These are phyloP conservation scores for Sturnira hondurensis DNA, from an alignment of 2,113 vertebrate genomes.

Conservation along the genomic window DNA sequence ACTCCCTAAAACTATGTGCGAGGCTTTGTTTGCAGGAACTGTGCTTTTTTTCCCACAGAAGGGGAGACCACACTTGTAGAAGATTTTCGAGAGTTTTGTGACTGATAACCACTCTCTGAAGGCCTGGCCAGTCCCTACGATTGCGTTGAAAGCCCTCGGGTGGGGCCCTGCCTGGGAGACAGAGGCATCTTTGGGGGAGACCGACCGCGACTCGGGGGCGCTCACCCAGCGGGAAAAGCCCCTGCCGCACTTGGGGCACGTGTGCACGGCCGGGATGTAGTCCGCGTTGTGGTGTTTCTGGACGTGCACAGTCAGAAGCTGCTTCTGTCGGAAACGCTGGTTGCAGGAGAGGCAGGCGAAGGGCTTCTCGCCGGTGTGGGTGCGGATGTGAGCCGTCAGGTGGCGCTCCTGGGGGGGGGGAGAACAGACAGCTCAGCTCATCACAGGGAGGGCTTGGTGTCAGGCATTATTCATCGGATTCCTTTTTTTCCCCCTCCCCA, in stretches of 20 bases:
- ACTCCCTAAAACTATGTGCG: neutral
- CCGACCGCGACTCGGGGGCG: rapidly evolving
- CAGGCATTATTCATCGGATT: rapidly evolving
- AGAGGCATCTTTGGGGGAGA: too few relatives aligned
- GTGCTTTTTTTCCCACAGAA: neutral
- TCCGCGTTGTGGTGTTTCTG: conserved; percentile 38
- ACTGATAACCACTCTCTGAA: neutral
- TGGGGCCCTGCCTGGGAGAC: neutral
- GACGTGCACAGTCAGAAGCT: conserved; percentile 59
- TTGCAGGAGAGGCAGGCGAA: conserved; percentile 68
- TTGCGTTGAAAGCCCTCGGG: neutral
- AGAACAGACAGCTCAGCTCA: neutral
- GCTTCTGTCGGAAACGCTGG: conserved; percentile 63
- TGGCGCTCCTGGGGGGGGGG: conserved; percentile 37
- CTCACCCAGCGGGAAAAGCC: conserved; percentile 72
- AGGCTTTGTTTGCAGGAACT: too few relatives aligned
- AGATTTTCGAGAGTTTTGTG: neutral
- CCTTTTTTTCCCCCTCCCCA: neutral
- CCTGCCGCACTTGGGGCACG: conserved; percentile 62
- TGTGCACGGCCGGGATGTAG: neutral
- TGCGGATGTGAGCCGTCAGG: conserved; percentile 53
- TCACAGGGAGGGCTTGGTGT: too few relatives aligned
- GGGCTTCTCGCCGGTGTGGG: conserved; percentile 69
- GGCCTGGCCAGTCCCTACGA: neutral
- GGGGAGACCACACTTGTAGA: neutral